phyloP scores from a whole-genome alignment of 2,797 vertebrate species.

The Protonibea diacanthus region DNA sequence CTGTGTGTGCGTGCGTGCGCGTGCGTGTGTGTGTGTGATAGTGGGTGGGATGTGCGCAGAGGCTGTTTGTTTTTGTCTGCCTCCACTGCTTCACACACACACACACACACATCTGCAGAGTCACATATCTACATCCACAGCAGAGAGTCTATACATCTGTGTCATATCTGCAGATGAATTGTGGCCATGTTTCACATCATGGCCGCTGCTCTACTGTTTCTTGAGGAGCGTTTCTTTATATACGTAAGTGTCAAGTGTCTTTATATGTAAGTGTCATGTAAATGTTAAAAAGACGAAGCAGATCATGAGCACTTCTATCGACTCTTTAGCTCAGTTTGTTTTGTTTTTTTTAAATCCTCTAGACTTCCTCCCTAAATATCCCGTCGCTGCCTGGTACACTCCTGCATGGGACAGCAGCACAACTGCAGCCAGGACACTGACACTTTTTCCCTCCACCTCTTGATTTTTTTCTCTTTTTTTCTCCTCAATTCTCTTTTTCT shows the following conservation, averaged over 20 bases:
- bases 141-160: constrained; percentile 11
- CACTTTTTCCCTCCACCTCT: background rate
- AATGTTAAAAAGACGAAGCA: constrained; percentile 1
- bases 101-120: constrained; percentile 56
- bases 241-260: no score
- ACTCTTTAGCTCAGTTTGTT: background rate
- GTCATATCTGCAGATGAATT: constrained; percentile 21
- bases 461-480: background rate
- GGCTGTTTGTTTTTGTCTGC: constrained; percentile 84
- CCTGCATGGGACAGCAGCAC: constrained; percentile 41
- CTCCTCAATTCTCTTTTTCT: background rate
- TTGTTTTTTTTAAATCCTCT: background rate
- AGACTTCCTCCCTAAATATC: constrained; percentile 16
- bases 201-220: background rate
- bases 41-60: constrained; percentile 73
- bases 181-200: constrained; percentile 16
- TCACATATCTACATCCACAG: constrained; percentile 42
- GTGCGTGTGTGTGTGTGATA: constrained; percentile 19
- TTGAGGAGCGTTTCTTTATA: no score
- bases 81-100: constrained; percentile 41
- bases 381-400: background rate
- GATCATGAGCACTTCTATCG: background rate
- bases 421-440: constrained; percentile 47
- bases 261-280: background rate
- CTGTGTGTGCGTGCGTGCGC: constrained; percentile 40